Evolutionary conservation across 2,113 vertebrate species (phyloP).

Genomic region (Natator depressus): DNA sequence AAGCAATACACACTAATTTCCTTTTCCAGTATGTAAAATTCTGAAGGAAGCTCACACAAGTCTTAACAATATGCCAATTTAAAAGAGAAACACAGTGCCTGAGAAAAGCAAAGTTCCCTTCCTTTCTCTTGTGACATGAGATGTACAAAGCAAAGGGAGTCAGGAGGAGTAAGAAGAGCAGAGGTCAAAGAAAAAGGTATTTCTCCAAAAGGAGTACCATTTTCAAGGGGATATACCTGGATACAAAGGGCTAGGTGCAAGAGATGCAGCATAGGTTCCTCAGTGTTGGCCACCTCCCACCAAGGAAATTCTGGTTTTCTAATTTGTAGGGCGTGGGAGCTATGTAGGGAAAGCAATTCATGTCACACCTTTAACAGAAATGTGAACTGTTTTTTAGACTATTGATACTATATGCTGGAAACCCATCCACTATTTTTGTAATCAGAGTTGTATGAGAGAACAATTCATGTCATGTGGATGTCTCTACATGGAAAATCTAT

Average conservation of each 20-base stretch:
- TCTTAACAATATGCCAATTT: not conserved
- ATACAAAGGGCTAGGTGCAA: not conserved
- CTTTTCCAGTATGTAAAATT: not conserved
- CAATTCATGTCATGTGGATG: not conserved
- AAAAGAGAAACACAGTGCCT: not conserved
- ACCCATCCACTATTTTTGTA: not conserved
- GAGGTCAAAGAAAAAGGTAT: not conserved
- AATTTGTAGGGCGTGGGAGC: not conserved
- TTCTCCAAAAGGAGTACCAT: not conserved
- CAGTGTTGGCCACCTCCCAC: not conserved
- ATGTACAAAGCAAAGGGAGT: not conserved
- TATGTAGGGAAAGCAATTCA: not conserved
- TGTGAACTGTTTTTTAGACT: not conserved
- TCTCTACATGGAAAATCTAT: not conserved
- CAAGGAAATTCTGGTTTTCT: not conserved
- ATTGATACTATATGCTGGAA: not conserved
- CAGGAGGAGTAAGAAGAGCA: too few species aligned
- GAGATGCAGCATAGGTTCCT: not conserved
- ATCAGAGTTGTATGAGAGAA: not conserved
- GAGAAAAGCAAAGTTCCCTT: not conserved
- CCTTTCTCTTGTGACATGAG: not conserved
- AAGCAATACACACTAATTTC: not conserved
- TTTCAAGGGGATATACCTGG: not conserved
- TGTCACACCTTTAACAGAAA: not conserved
- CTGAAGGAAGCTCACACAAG: not conserved